Conservation (phyloP, 2,797 vertebrate species). For the Ctenopoma kingsleyae region DNA sequence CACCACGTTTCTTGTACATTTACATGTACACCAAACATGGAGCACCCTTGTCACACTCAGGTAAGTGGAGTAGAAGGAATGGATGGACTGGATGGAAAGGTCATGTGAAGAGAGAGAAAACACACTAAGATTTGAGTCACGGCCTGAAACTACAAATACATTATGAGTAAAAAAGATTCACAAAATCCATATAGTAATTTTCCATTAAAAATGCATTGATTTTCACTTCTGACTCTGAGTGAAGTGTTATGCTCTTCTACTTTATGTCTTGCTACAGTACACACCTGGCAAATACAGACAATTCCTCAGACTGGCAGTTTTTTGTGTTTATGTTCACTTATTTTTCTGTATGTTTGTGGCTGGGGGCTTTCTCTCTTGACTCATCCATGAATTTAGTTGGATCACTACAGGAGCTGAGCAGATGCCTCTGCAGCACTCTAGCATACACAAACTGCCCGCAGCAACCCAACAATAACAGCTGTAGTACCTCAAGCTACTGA, state of each 20-base stretch:
- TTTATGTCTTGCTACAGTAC: conserved; percentile 5
- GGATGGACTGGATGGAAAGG: conserved; percentile 27
- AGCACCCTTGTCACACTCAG: conserved; percentile 12
- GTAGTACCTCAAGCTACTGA: conserved; percentile 59
- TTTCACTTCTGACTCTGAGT: conserved; percentile 9
- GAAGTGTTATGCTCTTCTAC: too few relatives aligned
- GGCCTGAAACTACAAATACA: conserved; percentile 16
- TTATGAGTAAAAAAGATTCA: neutral
- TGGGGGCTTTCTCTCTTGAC: conserved; percentile 42
- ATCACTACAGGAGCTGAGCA: conserved; percentile 45
- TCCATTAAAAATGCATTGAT: neutral
- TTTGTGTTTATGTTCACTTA: conserved; percentile 42
- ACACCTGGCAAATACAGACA: conserved; percentile 40
- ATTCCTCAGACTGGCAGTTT: conserved; percentile 35
- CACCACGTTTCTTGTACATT: conserved; percentile 2
- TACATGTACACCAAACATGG: conserved; percentile 13
- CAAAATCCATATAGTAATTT: neutral
- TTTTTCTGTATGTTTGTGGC: conserved; percentile 32
- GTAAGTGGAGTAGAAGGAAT: conserved; percentile 34
- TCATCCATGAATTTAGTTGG: conserved; percentile 26
- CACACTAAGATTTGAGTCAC: neutral
- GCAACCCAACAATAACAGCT: conserved; percentile 65
- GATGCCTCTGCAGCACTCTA: conserved; percentile 43
- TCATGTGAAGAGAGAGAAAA: conserved; percentile 20
- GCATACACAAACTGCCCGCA: conserved; percentile 36